Percentiles rank a stretch among this genome's conserved stretches.
Conservation (phyloP, 2,888 invertebrate species). For the Lasioglossum zephyrum region DNA sequence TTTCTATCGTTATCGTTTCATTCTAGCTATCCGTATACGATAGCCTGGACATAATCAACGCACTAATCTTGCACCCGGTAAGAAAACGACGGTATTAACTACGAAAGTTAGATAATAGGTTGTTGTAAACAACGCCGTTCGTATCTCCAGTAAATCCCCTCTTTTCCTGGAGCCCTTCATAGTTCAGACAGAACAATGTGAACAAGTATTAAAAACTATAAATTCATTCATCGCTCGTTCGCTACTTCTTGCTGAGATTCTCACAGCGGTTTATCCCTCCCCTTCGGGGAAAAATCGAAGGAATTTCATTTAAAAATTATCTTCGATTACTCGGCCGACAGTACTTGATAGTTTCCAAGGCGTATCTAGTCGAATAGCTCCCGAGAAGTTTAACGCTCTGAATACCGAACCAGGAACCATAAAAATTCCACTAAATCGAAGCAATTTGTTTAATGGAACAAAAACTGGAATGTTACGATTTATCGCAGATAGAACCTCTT, state of each 20-base stretch:
- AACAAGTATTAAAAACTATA: slow-evolving; percentile 78
- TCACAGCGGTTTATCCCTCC: neutral
- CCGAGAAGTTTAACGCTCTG: neutral
- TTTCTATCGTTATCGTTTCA: slow-evolving; percentile 15
- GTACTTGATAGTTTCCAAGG: slow-evolving; percentile 18
- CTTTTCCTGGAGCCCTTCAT: neutral
- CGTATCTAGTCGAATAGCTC: slow-evolving; percentile 20
- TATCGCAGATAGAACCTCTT: neutral
- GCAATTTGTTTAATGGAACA: slow-evolving; percentile 4
- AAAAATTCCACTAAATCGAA: neutral
- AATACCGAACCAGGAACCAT: neutral
- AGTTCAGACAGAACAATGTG: slow-evolving; percentile 64
- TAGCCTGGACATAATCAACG: slow-evolving; percentile 41
- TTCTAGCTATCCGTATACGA: slow-evolving; percentile 28
- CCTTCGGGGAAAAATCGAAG: slow-evolving; percentile 45
- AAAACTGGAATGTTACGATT: slow-evolving; percentile 9
- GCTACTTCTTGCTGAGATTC: slow-evolving; percentile 23
- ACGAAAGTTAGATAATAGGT: slow-evolving; percentile 58
- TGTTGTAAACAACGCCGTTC: slow-evolving; percentile 46
- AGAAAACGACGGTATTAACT: slow-evolving; percentile 49
- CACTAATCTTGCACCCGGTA: slow-evolving; percentile 50
- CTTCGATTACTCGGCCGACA: slow-evolving; percentile 44
- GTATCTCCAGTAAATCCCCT: slow-evolving; percentile 35
- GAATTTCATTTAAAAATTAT: slow-evolving; percentile 62
- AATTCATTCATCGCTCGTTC: slow-evolving; percentile 70